Evolutionary conservation across 2,888 invertebrate genomes (phyloP).

Genomic region (Caenorhabditis sp.): DNA sequence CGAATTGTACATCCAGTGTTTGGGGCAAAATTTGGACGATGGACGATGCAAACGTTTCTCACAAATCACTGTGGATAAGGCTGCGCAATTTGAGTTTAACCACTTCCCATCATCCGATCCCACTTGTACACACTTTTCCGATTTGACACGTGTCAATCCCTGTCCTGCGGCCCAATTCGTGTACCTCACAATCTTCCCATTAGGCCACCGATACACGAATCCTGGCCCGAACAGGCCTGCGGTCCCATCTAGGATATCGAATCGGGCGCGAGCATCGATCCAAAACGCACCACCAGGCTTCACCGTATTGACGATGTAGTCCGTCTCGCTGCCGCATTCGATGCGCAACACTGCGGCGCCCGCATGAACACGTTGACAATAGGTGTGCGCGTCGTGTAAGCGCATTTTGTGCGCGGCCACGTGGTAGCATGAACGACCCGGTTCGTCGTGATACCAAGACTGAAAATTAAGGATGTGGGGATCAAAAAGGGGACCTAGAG

Average conservation of each 20-base stretch:
- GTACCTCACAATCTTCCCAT: constrained; percentile 53
- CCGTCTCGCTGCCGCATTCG: constrained; percentile 55
- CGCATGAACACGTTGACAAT: constrained; percentile 41
- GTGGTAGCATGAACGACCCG: constrained; percentile 51
- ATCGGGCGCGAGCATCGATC: constrained; percentile 58
- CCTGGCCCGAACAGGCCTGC: constrained; percentile 60
- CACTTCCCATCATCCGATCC: constrained; percentile 50
- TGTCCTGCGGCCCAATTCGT: constrained; percentile 54
- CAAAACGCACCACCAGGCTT: constrained; percentile 22
- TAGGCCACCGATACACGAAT: constrained; percentile 60
- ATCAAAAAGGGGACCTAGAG: too few relatives aligned
- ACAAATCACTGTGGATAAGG: constrained; percentile 48
- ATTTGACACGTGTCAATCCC: constrained; percentile 30
- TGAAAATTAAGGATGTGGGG: constrained; percentile 8
- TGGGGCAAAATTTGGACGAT: constrained; percentile 53
- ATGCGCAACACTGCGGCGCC: constrained; percentile 51
- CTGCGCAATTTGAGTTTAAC: constrained; percentile 48
- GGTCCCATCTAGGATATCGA: constrained; percentile 57
- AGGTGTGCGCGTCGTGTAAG: constrained; percentile 47
- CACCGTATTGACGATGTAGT: constrained; percentile 42
- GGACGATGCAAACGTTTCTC: constrained; percentile 46
- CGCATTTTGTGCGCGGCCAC: constrained; percentile 47
- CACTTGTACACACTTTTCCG: constrained; percentile 49
- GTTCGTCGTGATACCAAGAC: constrained; percentile 47
- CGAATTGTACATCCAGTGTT: constrained; percentile 51